Evolutionary conservation across 2,888 invertebrate genomes (phyloP).

Genomic region (Chromoteleia sp.): DNA sequence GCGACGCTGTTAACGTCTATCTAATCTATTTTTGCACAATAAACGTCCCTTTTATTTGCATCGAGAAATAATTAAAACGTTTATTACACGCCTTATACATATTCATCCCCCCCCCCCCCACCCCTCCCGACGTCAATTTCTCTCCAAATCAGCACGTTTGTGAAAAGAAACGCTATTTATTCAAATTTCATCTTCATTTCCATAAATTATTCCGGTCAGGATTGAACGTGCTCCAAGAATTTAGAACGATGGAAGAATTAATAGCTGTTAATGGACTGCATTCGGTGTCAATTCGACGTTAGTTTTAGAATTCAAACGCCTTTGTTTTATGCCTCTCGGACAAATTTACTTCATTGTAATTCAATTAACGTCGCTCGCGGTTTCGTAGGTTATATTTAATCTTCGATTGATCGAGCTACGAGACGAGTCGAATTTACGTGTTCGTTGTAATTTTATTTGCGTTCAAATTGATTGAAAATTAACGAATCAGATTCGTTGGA

Average conservation of each 20-base stretch:
- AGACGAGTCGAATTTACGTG: no score
- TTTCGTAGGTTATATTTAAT: no score
- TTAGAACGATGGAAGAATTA: conserved; percentile 46
- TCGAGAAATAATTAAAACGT: conserved; percentile 44
- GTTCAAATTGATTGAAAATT: no score
- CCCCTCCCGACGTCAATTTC: no score
- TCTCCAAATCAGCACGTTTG: conserved; percentile 47
- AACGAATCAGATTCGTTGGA: no score
- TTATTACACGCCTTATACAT: conserved; percentile 34
- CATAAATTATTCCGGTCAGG: conserved; percentile 55
- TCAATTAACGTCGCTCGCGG: background rate
- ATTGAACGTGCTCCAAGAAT: conserved; percentile 37
- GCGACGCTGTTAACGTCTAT: background rate
- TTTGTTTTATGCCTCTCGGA: background rate
- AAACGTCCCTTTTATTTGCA: conserved; percentile 6
- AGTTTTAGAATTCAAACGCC: conserved; percentile 13
- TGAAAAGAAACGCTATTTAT: conserved; percentile 53
- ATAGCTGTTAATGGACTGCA: conserved; percentile 37
- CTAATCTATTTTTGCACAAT: background rate
- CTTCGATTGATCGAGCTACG: no score
- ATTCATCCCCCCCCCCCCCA: conserved; percentile 25
- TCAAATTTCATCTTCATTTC: conserved; percentile 41
- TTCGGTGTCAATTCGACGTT: background rate
- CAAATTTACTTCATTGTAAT: conserved; percentile 1
- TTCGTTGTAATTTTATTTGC: no score